Base-by-base conservation (phyloP, 2,888 invertebrate genomes). In the Formica aserva region DNA sequence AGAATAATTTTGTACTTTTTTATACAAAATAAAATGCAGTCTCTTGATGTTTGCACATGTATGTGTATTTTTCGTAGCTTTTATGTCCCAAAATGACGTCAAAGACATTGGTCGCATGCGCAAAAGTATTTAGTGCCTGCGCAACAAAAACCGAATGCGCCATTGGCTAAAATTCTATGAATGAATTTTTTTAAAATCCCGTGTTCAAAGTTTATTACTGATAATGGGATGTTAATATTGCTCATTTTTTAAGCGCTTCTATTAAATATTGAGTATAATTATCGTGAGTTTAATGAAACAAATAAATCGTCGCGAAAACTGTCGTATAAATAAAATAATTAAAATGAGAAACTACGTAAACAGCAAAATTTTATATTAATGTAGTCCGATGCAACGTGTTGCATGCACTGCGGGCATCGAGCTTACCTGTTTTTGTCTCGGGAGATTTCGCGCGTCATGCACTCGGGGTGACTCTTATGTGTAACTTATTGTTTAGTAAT, bases 1-100 rank as follows among this genome's bases (percentile, higher is more conserved):
- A 88, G 55, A 67, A 88, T 88, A 85, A 90, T 90, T 89, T 89
- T 92, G 89, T 92, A 92, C 90, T 85, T 92, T 92, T 93, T 93
- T 92, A 90, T 93, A 93, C 89, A 86, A 92, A 93, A 93, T 93
- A 93, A 80, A 92, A 93, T 67, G 90, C 85, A 89, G 91, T 90
- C 88, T 91, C 52, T 55, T 66, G 13, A 66, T 38, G 32, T 65
- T 22, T 18, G 66, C 38, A 41, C n/a, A 5, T 52, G 62, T 18
- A 60, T 69, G 1, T 65, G 26, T 67, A 75, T 63, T 48, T 5
- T 0, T 15, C 15, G 1, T 26, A 13, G 5, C 9, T 67, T 38
- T 6, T 67, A 15, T 8, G 18, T 52, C 5, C 48, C 18, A 52
- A 26, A 26, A 1, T 26, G 26, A 26, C 26, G 26, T 26, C 26